These are phyloP conservation scores for Watsonalla binaria DNA, from an alignment of 2,888 invertebrate species.

Conservation along the genomic window DNA sequence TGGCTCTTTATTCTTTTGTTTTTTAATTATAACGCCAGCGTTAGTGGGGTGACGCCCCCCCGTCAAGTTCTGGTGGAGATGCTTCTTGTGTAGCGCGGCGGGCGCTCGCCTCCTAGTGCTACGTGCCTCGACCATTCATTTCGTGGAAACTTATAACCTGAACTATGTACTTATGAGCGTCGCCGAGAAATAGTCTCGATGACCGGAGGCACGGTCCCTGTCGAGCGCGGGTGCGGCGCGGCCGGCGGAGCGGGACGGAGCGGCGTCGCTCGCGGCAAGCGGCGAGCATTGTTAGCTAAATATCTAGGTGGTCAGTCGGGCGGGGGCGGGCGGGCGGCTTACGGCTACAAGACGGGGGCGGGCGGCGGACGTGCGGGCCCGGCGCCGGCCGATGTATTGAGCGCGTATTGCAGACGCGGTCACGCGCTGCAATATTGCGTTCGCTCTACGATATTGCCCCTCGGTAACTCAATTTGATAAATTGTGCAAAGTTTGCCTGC, in stretches of 20 bases:
- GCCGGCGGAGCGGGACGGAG: constrained; percentile 53
- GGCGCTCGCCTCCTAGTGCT: constrained; percentile 73
- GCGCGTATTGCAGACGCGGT: constrained; percentile 79
- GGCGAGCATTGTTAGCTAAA: constrained; percentile 77
- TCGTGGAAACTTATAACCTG: constrained; percentile 78
- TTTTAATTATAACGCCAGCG: constrained; percentile 75
- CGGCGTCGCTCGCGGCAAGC: constrained; percentile 60
- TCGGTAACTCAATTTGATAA: constrained; percentile 77
- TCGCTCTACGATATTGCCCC: constrained; percentile 76
- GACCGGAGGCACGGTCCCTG: constrained; percentile 67
- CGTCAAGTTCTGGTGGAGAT: constrained; percentile 68
- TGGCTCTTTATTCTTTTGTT: constrained; percentile 77
- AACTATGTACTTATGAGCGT: constrained; percentile 79
- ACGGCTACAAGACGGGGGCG: constrained; percentile 21
- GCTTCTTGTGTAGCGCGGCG: constrained; percentile 70
- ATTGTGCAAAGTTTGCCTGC: constrained; percentile 73
- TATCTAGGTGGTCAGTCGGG: constrained; percentile 77
- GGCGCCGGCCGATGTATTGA: constrained; percentile 78
- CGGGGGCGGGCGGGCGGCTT: constrained; percentile 41
- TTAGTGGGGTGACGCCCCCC: constrained; percentile 55
- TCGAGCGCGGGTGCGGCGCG: constrained; percentile 34
- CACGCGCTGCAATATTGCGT: constrained; percentile 79
- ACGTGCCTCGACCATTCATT: constrained; percentile 77
- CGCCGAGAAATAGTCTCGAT: constrained; percentile 78
- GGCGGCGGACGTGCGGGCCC: constrained; percentile 70